These are phyloP conservation scores for Notolabrus celidotus DNA, from an alignment of 2,797 vertebrate species.

Conservation along the genomic window DNA sequence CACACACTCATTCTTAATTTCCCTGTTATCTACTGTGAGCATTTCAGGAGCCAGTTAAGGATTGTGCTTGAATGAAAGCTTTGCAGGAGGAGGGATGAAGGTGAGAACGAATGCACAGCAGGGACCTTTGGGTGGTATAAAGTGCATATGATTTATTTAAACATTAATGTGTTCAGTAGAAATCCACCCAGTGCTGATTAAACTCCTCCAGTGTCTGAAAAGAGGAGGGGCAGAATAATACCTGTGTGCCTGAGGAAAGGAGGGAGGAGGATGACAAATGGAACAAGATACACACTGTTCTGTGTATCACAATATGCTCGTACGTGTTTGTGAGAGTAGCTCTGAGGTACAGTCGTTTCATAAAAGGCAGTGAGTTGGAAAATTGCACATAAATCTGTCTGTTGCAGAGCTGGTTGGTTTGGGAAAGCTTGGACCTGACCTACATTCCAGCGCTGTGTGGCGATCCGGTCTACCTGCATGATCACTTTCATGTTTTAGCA, in stretches of 20 bases:
- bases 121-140: conserved; percentile 15
- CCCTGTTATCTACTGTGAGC: conserved; percentile 30
- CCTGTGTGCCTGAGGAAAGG: too few species aligned
- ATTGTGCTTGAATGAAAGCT: conserved; percentile 39
- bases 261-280: not conserved
- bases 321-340: conserved; percentile 13
- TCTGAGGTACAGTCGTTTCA: conserved; percentile 39
- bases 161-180: conserved; percentile 42
- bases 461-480: too few species aligned
- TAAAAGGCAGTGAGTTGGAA: conserved; percentile 67
- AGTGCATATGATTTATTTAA: conserved; percentile 55
- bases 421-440: conserved; percentile 36
- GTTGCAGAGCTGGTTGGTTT: conserved; percentile 41
- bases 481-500: too few species aligned
- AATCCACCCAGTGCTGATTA: conserved; percentile 43
- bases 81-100: conserved; percentile 18
- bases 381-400: conserved; percentile 70
- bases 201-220: not conserved
- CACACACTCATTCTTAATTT: too few species aligned
- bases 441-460: too few species aligned
- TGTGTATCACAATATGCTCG: conserved; percentile 13
- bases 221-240: conserved; percentile 1
- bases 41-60: conserved; percentile 38
- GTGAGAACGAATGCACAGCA: not conserved
- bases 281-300: conserved; percentile 1